phyloP scores from a whole-genome alignment of 92 coral and sea anemone genomes.

The Umimayanthus kanabou region DNA sequence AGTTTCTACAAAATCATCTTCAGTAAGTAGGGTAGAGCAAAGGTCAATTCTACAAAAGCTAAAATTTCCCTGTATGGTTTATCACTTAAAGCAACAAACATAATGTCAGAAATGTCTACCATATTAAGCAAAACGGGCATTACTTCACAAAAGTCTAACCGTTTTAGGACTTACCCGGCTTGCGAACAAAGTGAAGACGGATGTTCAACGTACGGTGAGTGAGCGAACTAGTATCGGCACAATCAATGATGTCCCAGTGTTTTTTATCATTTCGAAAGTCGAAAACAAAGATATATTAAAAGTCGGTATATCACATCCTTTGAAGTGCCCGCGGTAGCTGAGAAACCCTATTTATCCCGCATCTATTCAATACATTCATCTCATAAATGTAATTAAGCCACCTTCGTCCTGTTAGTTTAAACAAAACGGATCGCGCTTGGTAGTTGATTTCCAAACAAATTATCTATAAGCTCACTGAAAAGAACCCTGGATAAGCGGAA shows the following conservation, averaged over 20 bases:
- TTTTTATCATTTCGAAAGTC: constrained; percentile 20
- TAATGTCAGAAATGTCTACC: not conserved
- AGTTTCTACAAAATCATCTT: no score
- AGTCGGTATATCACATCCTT: constrained; percentile 24
- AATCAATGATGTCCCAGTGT: constrained; percentile 5
- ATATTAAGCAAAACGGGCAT: not conserved
- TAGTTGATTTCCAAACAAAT: not conserved
- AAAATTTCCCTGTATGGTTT: not conserved
- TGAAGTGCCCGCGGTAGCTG: constrained; percentile 41
- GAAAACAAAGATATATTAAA: constrained; percentile 18
- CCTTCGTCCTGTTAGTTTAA: not conserved
- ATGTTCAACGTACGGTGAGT: not conserved
- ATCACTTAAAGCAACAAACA: not conserved
- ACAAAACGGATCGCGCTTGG: constrained; percentile 14
- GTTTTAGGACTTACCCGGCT: constrained; percentile 8
- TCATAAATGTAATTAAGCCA: constrained; percentile 26
- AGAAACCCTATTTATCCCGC: constrained; percentile 26
- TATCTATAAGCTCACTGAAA: not conserved
- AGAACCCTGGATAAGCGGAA: not conserved
- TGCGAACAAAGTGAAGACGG: not conserved
- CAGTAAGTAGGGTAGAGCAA: no score
- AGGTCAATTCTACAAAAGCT: no score
- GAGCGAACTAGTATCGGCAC: not conserved
- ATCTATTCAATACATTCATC: constrained; percentile 18
- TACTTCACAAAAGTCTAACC: not conserved